These are phyloP conservation scores for Drosophila hamatofila DNA, from an alignment of 2,888 invertebrate genomes.

Conservation along the genomic window DNA sequence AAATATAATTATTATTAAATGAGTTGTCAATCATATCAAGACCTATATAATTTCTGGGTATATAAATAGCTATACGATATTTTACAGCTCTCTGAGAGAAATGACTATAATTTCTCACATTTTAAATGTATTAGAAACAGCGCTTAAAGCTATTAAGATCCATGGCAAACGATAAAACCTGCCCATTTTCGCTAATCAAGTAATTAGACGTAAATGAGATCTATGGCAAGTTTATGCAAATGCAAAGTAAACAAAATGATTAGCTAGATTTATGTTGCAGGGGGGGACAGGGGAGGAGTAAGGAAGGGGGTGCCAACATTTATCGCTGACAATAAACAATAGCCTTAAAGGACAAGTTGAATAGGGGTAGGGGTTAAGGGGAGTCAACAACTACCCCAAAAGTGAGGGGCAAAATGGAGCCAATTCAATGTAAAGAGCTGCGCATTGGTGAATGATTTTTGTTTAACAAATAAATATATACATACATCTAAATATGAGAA, in stretches of 20 bases:
- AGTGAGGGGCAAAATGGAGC: not conserved
- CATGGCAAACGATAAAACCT: not conserved
- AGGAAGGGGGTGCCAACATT: slow-evolving; percentile 19
- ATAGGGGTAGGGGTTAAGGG: slow-evolving; percentile 1
- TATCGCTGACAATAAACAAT: slow-evolving; percentile 56
- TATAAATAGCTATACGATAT: not conserved
- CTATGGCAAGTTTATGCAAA: slow-evolving; percentile 49
- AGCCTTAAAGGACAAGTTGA: slow-evolving; percentile 32
- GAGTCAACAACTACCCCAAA: slow-evolving; percentile 8
- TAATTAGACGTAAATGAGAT: slow-evolving; percentile 25
- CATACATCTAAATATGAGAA: slow-evolving; percentile 10
- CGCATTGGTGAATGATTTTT: slow-evolving; percentile 29
- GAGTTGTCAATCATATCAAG: not conserved
- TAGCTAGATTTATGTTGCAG: slow-evolving; percentile 38
- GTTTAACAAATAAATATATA: slow-evolving; percentile 37
- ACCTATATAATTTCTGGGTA: not conserved
- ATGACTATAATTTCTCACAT: not conserved
- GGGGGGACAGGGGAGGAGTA: not conserved
- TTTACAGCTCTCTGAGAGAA: not conserved
- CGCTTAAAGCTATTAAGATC: not conserved
- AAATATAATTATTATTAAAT: not conserved
- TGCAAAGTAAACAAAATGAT: slow-evolving; percentile 44
- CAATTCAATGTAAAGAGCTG: slow-evolving; percentile 20
- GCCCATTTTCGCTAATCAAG: not conserved
- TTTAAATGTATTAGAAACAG: not conserved